phyloP scores from a whole-genome alignment of 2,113 vertebrate genomes.

The Mystacornis crossleyi region DNA sequence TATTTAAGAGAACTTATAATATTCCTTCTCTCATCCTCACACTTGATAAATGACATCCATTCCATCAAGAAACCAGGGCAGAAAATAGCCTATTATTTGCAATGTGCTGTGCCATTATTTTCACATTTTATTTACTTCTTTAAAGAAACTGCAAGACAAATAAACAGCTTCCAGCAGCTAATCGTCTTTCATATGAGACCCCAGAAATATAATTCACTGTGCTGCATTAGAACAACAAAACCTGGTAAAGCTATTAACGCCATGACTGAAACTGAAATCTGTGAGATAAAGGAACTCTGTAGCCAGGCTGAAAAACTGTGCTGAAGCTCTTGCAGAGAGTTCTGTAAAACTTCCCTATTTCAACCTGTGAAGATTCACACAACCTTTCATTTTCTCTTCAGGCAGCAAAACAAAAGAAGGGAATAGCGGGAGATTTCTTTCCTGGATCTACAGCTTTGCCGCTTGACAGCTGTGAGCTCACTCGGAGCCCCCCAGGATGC shows the following conservation, averaged over 20 bases:
- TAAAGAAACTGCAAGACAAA: constrained; percentile 12
- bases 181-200: not conserved
- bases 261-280: not conserved
- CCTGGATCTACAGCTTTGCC: not conserved
- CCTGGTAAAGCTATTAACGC: not conserved
- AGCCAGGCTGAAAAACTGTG: not conserved
- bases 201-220: not conserved
- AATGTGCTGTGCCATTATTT: not conserved
- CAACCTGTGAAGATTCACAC: not conserved
- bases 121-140: constrained; percentile 32
- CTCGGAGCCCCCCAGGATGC: not conserved
- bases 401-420: not conserved
- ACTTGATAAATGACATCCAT: constrained; percentile 71
- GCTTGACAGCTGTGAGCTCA: not conserved
- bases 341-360: not conserved
- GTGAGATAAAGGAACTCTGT: not conserved
- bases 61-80: constrained; percentile 51
- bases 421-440: not conserved
- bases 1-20: constrained; percentile 70
- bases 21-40: constrained; percentile 69
- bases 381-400: not conserved
- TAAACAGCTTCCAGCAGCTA: not conserved
- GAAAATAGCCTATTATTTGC: constrained; percentile 50
- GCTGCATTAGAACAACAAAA: not conserved
- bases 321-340: not conserved